A percentile compares a stretch with the other conserved stretches of the same genome.
Evolutionary conservation across 1,140 invertebrate species (phyloP).

Genomic region (Aphis craccivora): DNA sequence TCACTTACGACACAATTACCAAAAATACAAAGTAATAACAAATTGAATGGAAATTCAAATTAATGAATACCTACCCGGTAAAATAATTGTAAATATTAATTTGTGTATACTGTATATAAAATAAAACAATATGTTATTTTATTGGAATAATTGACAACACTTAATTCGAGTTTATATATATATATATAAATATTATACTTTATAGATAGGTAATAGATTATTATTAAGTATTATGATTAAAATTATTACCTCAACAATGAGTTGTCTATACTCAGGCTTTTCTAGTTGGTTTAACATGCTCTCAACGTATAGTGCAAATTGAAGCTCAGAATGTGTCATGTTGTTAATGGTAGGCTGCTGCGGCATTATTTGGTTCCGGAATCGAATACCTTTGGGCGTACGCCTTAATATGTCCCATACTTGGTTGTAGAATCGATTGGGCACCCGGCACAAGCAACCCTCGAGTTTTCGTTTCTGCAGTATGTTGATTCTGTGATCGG

Average conservation of each 20-base stretch:
- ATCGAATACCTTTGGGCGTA: slow-evolving; percentile 86
- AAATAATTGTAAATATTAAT: no score
- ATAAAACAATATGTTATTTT: no score
- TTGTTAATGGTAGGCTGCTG: slow-evolving; percentile 92
- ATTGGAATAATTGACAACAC: no score
- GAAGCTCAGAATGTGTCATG: slow-evolving; percentile 96
- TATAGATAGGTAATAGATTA: not conserved
- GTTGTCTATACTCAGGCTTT: slow-evolving; percentile 89
- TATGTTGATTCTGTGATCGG: slow-evolving; percentile 70
- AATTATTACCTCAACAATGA: slow-evolving; percentile 84
- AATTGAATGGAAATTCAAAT: no score
- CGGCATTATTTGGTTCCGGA: slow-evolving; percentile 83
- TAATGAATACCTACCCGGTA: no score
- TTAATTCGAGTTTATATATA: not conserved
- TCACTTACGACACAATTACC: no score
- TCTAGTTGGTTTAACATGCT: slow-evolving; percentile 88
- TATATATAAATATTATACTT: not conserved
- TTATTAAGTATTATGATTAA: not conserved
- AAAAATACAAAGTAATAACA: no score
- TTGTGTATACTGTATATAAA: no score
- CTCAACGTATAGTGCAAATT: slow-evolving; percentile 95
- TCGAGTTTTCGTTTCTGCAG: slow-evolving; percentile 88
- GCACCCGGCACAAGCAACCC: slow-evolving; percentile 94
- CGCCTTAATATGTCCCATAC: slow-evolving; percentile 94
- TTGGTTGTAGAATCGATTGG: slow-evolving; percentile 91